Evolutionary conservation across 23 tunicate genomes (phyloP), one percentile per base, ranked within the genome.

Genomic region (Oikopleura vanhoeffeni): DNA sequence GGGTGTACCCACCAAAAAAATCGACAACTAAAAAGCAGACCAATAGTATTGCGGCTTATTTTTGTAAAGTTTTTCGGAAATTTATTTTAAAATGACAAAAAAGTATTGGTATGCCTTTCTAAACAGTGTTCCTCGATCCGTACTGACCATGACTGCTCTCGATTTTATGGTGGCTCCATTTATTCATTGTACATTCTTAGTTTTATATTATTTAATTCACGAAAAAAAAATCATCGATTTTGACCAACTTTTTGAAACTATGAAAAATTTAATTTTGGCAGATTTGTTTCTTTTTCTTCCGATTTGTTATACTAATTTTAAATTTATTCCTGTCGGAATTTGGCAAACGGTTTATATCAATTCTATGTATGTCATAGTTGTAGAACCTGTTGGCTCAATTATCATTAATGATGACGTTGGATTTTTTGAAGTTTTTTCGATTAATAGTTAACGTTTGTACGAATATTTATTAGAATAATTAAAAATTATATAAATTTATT

Each of bases 311-410:
- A 71, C 34, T 38, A 71, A 71, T 71, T 71, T 71, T 71, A 71
- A 32, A 30, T 71, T 71, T 71, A 32, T 71, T 24, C 79, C 79
- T 4, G 34, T 30, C 4, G 79, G 79, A 24, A 71, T 71, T 71
- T 71, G 79, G 79, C 79, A 71, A 30, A 71, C 79, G 38, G 79
- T 71, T 71, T 71, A 71, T 32, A 71, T 71, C 34, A 71, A 71
- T 38, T 33, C 79, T 71, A 71, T 71, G 79, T 71, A 71, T 30
- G 79, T 71, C 34, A 2, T 71, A 38, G 27, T 71, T 71, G 38
- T 71, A 2, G 79, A 71, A 38, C 79, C 79, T 18, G 38, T 71
- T 71, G 27, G 79, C 2, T 71, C 79, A 2, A 71, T 71, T 33
- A 71, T 71, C 38, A 71, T 71, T 30, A 71, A 71, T 30, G 79